Percentiles rank a stretch among this genome's conserved stretches.
These are phyloP conservation scores for Oryzias curvinotus DNA, from an alignment of 2,113 vertebrate species.

Conservation along the genomic window DNA sequence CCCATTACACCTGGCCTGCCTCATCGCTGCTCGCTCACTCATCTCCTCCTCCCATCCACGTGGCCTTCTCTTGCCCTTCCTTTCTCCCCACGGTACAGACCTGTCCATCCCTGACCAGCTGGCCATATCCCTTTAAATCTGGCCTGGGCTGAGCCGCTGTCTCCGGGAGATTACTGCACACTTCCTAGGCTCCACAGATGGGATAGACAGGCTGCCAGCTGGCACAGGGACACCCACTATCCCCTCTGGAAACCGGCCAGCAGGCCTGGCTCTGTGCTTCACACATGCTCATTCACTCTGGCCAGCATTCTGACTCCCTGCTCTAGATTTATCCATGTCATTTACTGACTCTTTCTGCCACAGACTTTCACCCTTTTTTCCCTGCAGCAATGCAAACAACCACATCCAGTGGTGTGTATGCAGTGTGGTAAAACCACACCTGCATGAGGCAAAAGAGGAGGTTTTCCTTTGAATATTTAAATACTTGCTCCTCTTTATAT, in stretches of 20 bases:
- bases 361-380: constrained; percentile 1
- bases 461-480: not conserved
- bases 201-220: constrained; percentile 79
- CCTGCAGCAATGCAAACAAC: not conserved
- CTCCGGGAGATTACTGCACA: constrained; percentile 79
- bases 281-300: constrained; percentile 65
- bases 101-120: constrained; percentile 70
- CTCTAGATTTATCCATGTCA: constrained; percentile 17
- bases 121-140: constrained; percentile 78
- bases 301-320: constrained; percentile 31
- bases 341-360: not conserved
- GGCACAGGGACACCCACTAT: constrained; percentile 77
- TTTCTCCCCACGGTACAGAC: constrained; percentile 62
- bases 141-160: constrained; percentile 63
- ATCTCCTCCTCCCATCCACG: constrained; percentile 33
- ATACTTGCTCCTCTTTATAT: not conserved
- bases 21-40: constrained; percentile 56
- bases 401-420: not conserved
- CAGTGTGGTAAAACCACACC: not conserved
- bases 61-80: constrained; percentile 65
- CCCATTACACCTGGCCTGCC: constrained; percentile 64
- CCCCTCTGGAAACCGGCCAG: constrained; percentile 73
- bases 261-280: constrained; percentile 56
- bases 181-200: constrained; percentile 80
- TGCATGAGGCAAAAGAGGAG: not conserved